Evolutionary conservation across 1,140 invertebrate species (phyloP), one percentile per base, ranked within the genome.

Genomic region (Matsumurasca onukii): DNA sequence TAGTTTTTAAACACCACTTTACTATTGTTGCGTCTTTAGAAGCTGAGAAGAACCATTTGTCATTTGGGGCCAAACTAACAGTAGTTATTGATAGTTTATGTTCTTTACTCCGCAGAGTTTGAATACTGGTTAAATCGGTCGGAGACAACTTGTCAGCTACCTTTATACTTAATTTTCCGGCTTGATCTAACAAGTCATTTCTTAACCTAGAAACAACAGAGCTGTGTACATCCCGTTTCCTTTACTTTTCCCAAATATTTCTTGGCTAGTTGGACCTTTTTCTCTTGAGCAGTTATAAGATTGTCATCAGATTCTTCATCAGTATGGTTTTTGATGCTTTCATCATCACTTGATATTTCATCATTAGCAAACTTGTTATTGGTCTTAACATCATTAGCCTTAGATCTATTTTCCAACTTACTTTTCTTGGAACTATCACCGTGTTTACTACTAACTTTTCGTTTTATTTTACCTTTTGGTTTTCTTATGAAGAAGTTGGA

Each of bases 1-100:
- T 77, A 3, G 76, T 78, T 39, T 72, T 70, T 5, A 90, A 66
- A 55, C 81, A 84, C 89, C 94, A 98, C 85, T 97, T 97, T 13
- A 97, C 86, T 59, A 98, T 85, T 51, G 83, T 84, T 55, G 91
- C 89, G 80, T 95, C 93, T 82, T 98, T 98, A 57, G 92, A 94
- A 0, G 90, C 94, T 48, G 89, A 90, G 78, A 88, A 98, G 0
- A 93, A 81, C 77, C 82, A 88, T 76, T 87, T 82, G 34, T 86
- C 86, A 80, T 97, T 90, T 66, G 81, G 81, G 31, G 91, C 90
- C 1, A 97, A 77, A 72, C 89, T 91, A 9, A 95, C 75, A 78
- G 92, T 93, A 3, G 95, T 98, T 5, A 98, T 81, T 1, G 91
- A 82, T 49, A 89, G 80, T 73, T 88, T 88, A 71, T 97, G 94